A percentile compares a stretch with the other conserved stretches of the same genome.
These are phyloP conservation scores for Pomatostomus ruficeps DNA, from an alignment of 2,113 vertebrate genomes.

Conservation along the genomic window DNA sequence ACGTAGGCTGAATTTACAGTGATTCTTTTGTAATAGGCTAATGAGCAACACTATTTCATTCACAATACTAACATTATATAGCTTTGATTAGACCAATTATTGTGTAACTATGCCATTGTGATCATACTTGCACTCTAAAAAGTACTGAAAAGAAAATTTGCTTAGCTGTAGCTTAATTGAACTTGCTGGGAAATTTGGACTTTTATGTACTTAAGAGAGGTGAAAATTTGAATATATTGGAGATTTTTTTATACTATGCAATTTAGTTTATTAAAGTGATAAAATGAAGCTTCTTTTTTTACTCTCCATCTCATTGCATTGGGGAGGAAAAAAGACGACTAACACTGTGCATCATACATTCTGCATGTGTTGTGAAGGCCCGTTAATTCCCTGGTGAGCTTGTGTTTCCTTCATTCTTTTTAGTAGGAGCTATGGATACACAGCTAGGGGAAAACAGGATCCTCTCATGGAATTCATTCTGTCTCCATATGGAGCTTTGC, in stretches of 20 bases:
- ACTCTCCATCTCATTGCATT: not conserved
- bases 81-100: constrained; percentile 46
- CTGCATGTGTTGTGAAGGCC: not conserved
- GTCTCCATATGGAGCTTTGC: not conserved
- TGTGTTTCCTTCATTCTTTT: not conserved
- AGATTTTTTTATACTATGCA: not conserved
- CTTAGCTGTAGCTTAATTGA: not conserved
- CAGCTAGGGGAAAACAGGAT: not conserved
- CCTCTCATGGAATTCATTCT: not conserved
- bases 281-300: not conserved
- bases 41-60: constrained; percentile 16
- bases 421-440: not conserved
- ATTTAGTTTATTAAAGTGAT: not conserved
- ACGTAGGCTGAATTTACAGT: constrained; percentile 52
- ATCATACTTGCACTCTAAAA: not conserved
- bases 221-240: not conserved
- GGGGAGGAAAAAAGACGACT: not conserved
- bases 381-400: not conserved
- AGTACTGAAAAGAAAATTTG: not conserved
- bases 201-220: not conserved
- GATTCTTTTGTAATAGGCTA: constrained; percentile 50
- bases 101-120: not conserved
- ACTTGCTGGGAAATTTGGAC: not conserved
- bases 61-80: constrained; percentile 15
- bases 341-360: not conserved